Evolutionary conservation across 2,888 invertebrate species (phyloP).

Genomic region (Altica lythri): DNA sequence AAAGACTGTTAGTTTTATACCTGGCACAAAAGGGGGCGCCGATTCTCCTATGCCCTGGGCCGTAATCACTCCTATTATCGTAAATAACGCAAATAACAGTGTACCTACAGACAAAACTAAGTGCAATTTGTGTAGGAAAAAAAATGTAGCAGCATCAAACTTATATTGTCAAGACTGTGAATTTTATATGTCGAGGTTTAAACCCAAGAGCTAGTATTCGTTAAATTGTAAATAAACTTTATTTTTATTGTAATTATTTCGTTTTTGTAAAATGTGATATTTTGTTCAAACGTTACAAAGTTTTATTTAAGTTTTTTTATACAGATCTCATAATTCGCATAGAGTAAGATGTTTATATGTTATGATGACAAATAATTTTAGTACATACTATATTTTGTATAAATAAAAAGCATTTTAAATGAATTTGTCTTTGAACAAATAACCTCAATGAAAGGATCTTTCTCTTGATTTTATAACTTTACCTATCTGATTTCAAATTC

Average conservation of each 20-base stretch:
- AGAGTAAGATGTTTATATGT: constrained; percentile 24
- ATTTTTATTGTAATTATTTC: constrained; percentile 20
- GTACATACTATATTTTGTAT: constrained; percentile 19
- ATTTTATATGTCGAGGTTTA: constrained; percentile 87
- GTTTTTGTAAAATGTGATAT: constrained; percentile 40
- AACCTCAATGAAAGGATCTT: too few species aligned
- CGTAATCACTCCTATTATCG: constrained; percentile 53
- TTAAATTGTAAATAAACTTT: constrained; percentile 15
- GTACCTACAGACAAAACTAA: constrained; percentile 64
- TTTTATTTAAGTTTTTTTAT: constrained; percentile 31
- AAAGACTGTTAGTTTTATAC: constrained; percentile 74
- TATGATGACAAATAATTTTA: constrained; percentile 22
- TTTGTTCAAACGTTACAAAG: constrained; percentile 39
- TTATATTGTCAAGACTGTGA: constrained; percentile 90
- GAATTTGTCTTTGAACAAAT: too few species aligned
- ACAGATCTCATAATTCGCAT: constrained; percentile 31
- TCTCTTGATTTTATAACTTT: too few species aligned
- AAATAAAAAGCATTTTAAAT: too few species aligned
- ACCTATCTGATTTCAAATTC: too few species aligned
- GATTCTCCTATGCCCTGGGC: constrained; percentile 50
- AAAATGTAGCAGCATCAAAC: constrained; percentile 75
- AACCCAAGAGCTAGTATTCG: constrained; percentile 46
- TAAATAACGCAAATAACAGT: constrained; percentile 54
- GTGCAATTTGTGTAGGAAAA: constrained; percentile 88
- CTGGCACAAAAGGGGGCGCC: constrained; percentile 70